Evolutionary conservation across 2,113 vertebrate species (phyloP), one percentile per base, ranked within the genome.

Genomic region (Mionectes macconnelli): DNA sequence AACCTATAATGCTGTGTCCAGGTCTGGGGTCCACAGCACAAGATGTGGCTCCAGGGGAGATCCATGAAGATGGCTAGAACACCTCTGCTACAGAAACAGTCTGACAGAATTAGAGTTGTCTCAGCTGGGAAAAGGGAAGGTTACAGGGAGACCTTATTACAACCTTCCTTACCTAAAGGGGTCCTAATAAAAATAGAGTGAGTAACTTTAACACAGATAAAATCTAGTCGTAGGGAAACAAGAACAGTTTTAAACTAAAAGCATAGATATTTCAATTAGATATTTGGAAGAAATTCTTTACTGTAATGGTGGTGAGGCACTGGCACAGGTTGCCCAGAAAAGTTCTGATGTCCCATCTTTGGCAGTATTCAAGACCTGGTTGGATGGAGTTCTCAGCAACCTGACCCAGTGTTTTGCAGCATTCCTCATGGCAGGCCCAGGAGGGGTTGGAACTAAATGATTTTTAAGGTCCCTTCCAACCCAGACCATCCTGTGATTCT

Each of bases 271-370:
- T 35, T 50, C 37, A 22, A 19, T 44, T 66, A 50, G 8, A 50
- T 37, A 3, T 27, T 37, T 37, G 8, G 59, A 57, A 66, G 31
- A 56, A 72, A 64, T 47, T 25, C 20, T 72, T 70, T 35, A 6
- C 6, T 30, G 7, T 79, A 16, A 30, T 20, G 20, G 9, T 17
- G 4, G 8, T n/a, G 16, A 55, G 9, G 13, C 30, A 20, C 8
- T 79, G n/a, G 16, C 62, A 4, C 0, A 1, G 30, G 16, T 6
- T 64, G 8, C 11, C 25, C 31, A 18, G 30, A 49, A 50, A 31
- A 40, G 14, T 25, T 2, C 1, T 49, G 21, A 11, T 8, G 1
- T 14, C 16, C 7, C 4, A 1, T 30, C 69, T 7, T 56, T 72
- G 35, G 8, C n/a, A 55, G 4, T 47, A 8, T 35, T 57, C 21